phyloP scores from a whole-genome alignment of 2,113 vertebrate species.

The Lontra canadensis region DNA sequence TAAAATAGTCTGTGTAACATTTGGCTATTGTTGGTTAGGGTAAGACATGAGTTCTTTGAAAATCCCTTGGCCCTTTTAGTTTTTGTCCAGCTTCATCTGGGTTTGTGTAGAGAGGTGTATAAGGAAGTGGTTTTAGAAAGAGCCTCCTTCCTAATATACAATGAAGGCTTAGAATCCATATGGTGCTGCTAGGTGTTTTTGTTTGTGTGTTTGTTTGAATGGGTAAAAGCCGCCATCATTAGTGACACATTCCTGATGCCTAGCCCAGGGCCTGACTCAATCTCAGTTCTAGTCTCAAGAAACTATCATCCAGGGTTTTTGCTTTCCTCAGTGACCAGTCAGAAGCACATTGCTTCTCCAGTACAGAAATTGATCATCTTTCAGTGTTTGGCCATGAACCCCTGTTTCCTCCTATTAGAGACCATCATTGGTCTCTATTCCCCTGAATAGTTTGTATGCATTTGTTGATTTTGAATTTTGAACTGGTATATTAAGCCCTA shows the following conservation, averaged over 20 bases:
- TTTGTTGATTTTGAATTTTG: conserved; percentile 24
- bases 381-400: background rate
- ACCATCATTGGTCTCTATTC: background rate
- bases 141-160: background rate
- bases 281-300: conserved; percentile 9
- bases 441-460: background rate
- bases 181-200: background rate
- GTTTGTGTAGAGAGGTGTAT: conserved; percentile 16
- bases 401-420: background rate
- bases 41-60: background rate
- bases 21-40: conserved; percentile 4
- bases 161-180: conserved; percentile 22
- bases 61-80: conserved; percentile 7
- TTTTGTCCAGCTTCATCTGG: background rate
- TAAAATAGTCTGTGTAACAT: background rate
- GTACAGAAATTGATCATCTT: background rate
- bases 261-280: background rate
- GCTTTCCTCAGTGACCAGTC: background rate
- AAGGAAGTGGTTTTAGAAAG: conserved; percentile 55
- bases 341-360: conserved; percentile 5
- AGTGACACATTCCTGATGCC: background rate
- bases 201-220: background rate
- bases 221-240: background rate
- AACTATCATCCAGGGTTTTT: background rate
- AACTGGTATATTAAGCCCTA: background rate